Evolutionary conservation across 2,888 invertebrate species (phyloP), one percentile per base, ranked within the genome.

Genomic region (Monochamus alternatus): DNA sequence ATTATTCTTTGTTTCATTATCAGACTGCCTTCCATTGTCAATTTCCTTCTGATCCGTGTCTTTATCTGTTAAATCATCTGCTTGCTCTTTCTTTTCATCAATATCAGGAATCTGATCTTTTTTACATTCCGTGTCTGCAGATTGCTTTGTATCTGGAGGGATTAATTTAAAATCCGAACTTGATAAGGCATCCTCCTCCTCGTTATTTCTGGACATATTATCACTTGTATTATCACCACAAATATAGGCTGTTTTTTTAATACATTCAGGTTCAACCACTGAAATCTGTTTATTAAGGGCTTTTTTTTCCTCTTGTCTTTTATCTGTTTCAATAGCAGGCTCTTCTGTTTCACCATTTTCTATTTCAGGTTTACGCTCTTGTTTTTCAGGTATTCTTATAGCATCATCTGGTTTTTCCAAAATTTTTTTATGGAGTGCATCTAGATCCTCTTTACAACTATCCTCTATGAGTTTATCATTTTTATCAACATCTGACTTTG

Each of bases 181-280:
- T 38, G 8, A 14, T 5, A 30, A 8, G 7, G n/a, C 8, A 3
- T 5, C 22, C 8, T 64, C 22, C 8, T 64, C 52, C 12, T 64
- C 14, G 1, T 66, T 60, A 71, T 73, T 63, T 55, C 64, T 73
- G 5, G 58, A 4, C 38, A 55, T 59, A n/a, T 80, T 71, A 14
- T 65, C 22, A 38, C 82, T 82, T 47, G 55, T 59, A 10, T 80
- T 71, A 14, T 65, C 22, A 38, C 82, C 82, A 75, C 82, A 83
- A 43, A 78, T 59, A 70, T 84, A 83, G 9, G 84, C 82, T 59
- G 73, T 31, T 64, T 80, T 81, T 77, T 84, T 83, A 43, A 81
- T 55, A 75, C 83, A 84, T 38, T 55, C 10, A 64, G 80, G 77
- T 74, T 84, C 84, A 12, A 65, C 32, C 9, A 78, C 76, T 14